Percentiles rank a stretch among this genome's conserved stretches.
Conservation (phyloP, 2,797 vertebrate species). For the Ataeniobius toweri region DNA sequence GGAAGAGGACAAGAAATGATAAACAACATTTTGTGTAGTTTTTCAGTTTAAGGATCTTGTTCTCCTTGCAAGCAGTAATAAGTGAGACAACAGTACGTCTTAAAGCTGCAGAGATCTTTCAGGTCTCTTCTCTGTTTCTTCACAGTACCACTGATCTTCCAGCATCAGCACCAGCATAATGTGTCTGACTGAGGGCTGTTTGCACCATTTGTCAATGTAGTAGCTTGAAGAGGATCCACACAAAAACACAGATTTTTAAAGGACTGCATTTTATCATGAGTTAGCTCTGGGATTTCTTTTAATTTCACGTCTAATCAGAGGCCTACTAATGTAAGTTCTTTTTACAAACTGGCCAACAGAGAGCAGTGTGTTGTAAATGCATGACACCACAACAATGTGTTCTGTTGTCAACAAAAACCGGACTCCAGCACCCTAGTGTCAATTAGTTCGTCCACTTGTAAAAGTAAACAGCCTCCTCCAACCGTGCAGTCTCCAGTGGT, state of each 20-base stretch:
- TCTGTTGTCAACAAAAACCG: slow-evolving; percentile 22
- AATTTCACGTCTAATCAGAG: not conserved
- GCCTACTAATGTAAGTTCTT: not conserved
- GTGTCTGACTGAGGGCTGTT: slow-evolving; percentile 16
- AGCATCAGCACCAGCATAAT: slow-evolving; percentile 24
- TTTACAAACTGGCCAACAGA: slow-evolving; percentile 46
- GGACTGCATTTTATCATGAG: not conserved
- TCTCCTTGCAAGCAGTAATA: slow-evolving; percentile 13
- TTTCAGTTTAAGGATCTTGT: slow-evolving; percentile 13
- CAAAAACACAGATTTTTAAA: slow-evolving; percentile 6
- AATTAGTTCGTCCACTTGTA: slow-evolving; percentile 22
- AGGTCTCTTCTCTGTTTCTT: slow-evolving; percentile 13
- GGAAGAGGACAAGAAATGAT: not conserved
- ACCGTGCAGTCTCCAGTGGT: slow-evolving; percentile 3
- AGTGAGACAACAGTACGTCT: slow-evolving; percentile 17
- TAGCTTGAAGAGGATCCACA: not conserved
- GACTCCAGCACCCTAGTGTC: slow-evolving; percentile 13
- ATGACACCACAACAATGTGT: slow-evolving; percentile 19
- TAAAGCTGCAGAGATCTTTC: slow-evolving; percentile 31
- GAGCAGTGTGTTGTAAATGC: slow-evolving; percentile 56
- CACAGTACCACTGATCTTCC: slow-evolving; percentile 37
- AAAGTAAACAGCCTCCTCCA: slow-evolving; percentile 17
- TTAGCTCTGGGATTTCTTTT: not conserved
- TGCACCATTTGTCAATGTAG: slow-evolving; percentile 24
- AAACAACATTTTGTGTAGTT: not conserved